Conservation (phyloP, 1,140 invertebrate species). For the Odontomachus brunneus region DNA sequence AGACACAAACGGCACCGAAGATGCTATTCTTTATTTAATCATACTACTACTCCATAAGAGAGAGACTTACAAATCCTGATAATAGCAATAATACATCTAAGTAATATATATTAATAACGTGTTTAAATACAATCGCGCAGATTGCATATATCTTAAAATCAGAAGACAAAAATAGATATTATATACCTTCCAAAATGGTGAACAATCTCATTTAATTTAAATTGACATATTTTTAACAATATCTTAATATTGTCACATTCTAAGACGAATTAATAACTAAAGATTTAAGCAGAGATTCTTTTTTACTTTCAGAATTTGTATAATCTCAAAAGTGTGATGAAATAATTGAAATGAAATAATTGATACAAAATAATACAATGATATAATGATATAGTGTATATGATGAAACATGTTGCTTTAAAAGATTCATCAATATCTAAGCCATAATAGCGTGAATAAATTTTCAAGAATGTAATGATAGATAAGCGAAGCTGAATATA, state of each 20-base stretch:
- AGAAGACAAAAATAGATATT: slow-evolving; percentile 11
- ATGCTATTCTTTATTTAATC: neutral
- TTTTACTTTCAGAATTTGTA: slow-evolving; percentile 1
- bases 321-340: neutral
- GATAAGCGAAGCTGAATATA: slow-evolving; percentile 22
- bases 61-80: neutral
- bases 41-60: neutral
- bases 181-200: slow-evolving; percentile 35
- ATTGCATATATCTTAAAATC: neutral
- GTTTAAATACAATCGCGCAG: slow-evolving; percentile 29
- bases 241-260: neutral
- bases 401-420: neutral
- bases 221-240: slow-evolving; percentile 8
- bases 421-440: neutral
- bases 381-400: neutral
- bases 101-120: slow-evolving; percentile 41
- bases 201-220: slow-evolving; percentile 18
- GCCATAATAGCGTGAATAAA: neutral
- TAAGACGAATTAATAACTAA: neutral
- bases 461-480: neutral
- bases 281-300: slow-evolving; percentile 1
- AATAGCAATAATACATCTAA: slow-evolving; percentile 13
- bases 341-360: neutral
- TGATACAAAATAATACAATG: no score
- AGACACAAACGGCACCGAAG: slow-evolving; percentile 4